Evolutionary conservation across 1,140 invertebrate genomes (phyloP).

Genomic region (Vanessa atalanta): DNA sequence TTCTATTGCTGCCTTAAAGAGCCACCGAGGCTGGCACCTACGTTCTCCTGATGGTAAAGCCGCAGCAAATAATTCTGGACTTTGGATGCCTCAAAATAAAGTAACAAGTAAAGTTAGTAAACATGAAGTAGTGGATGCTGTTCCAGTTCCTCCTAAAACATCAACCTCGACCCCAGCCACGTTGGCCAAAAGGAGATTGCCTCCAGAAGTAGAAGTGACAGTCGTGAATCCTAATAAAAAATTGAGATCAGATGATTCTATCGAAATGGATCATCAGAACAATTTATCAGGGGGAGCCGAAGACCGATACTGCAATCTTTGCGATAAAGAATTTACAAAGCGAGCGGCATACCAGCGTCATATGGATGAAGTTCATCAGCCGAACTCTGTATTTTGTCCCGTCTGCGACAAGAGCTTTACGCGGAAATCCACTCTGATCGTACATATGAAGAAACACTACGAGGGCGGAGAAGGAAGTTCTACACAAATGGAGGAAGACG

Average conservation of each 20-base stretch:
- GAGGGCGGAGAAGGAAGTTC: conserved; percentile 65
- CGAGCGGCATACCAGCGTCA: conserved; percentile 80
- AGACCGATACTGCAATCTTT: conserved; percentile 82
- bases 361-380: conserved; percentile 79
- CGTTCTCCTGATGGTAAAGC: conserved; percentile 80
- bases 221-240: conserved; percentile 78
- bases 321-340: conserved; percentile 82
- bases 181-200: conserved; percentile 67
- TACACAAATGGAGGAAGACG: conserved; percentile 53
- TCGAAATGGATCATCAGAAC: conserved; percentile 62
- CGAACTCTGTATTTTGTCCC: conserved; percentile 74
- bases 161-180: conserved; percentile 47
- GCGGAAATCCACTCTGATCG: conserved; percentile 75
- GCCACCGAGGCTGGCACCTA: conserved; percentile 83
- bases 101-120: conserved; percentile 79
- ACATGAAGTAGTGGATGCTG: conserved; percentile 69
- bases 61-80: conserved; percentile 75
- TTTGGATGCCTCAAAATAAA: conserved; percentile 81
- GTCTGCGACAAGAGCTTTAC: conserved; percentile 82
- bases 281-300: conserved; percentile 52
- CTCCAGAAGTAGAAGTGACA: conserved; percentile 78
- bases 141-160: conserved; percentile 49
- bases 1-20: conserved; percentile 80
- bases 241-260: conserved; percentile 69
- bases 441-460: conserved; percentile 81